phyloP scores from a whole-genome alignment of 2,113 vertebrate species.

The Brachypodius melanocephalos region DNA sequence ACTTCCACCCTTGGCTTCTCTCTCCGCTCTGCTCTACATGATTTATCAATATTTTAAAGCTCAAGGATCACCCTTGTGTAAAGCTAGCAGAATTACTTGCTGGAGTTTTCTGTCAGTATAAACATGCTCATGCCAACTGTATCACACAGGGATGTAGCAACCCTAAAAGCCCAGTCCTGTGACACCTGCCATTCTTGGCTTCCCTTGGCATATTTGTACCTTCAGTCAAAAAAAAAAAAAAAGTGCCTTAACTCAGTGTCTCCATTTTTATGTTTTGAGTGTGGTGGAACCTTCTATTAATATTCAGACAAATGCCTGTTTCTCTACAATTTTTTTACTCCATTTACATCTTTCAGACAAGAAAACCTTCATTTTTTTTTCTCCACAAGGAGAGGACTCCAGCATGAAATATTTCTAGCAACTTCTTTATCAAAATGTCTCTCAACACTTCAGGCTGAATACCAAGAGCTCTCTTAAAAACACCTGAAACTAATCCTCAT shows the following conservation, averaged over 20 bases:
- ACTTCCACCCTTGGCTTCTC: background rate
- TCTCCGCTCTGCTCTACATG: background rate
- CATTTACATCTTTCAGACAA: background rate
- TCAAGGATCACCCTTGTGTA: background rate
- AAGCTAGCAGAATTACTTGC: background rate
- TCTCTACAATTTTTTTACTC: background rate
- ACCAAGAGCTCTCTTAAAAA: background rate
- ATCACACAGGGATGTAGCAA: background rate
- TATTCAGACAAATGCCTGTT: background rate
- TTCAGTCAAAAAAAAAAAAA: background rate
- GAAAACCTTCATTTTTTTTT: background rate
- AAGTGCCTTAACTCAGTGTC: background rate
- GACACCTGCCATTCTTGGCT: background rate
- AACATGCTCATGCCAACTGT: background rate
- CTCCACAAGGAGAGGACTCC: background rate
- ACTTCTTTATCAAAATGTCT: background rate
- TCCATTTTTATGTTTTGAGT: accelerated
- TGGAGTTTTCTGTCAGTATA: background rate
- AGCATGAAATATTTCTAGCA: background rate
- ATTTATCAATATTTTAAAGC: background rate
- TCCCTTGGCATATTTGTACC: background rate
- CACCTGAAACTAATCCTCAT: background rate
- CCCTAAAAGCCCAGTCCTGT: background rate
- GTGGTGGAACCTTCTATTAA: background rate
- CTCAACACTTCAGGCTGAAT: background rate